Evolutionary conservation across 2,797 vertebrate species (phyloP), one percentile per base, ranked within the genome.

Genomic region (Gambelia wislizenii): DNA sequence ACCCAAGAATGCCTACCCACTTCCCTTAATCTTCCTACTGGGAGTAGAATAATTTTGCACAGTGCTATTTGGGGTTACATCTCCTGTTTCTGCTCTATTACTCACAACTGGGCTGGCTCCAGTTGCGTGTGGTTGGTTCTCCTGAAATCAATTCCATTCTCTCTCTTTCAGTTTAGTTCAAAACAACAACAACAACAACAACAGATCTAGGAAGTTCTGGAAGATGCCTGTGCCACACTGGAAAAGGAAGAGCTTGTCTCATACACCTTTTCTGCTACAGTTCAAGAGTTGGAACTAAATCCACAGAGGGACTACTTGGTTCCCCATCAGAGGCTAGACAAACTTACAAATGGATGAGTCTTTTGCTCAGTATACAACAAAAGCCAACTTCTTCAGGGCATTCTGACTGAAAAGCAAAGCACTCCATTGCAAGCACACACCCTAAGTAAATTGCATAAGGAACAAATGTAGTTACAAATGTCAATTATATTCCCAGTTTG

Each of bases 401-500:
- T 56, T 52, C n/a, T 44, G 79, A 87, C 87, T 95, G 61, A 22
- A 81, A 92, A 64, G 76, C 81, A 85, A 93, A 91, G 87, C 89
- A 89, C 92, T 91, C 82, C 91, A 90, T 85, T 12, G 90, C 89
- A 93, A 61, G 87, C 91, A 90, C 89, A 75, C 25, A 44, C 36
- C 86, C 89, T 85, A 67, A 91, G 54, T 70, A 93, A 93, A 87
- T 88, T 89, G 83, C 90, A 93, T 27, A 85, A 89, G 91, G 91
- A 93, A 92, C 84, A 85, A 75, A 86, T 84, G 59, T 87, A 36
- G 87, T 84, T 64, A 88, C 87, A 93, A 94, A 90, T 59, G 70
- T 89, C 88, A 91, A 83, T 91, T 91, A 93, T 85, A 92, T 81
- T 22, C 36, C 47, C 80, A 4, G 90, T 75, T 90, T 91, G 49